Conservation (phyloP, 2,888 invertebrate genomes). For the Dicyrtomina minuta region DNA sequence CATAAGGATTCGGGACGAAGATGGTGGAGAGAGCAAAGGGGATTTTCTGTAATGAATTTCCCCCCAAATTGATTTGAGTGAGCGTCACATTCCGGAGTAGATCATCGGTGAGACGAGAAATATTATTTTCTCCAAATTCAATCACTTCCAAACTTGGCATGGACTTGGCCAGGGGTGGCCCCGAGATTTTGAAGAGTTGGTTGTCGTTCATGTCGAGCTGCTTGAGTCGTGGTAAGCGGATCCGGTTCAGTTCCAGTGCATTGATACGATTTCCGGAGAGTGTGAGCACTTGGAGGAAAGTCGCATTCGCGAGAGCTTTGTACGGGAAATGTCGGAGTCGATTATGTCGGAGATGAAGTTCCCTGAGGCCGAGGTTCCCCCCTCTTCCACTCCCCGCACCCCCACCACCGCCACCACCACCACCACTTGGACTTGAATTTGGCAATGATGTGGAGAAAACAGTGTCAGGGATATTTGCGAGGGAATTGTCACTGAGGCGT, state of each 20-base stretch:
- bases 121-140: constrained; percentile 73
- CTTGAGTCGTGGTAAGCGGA: constrained; percentile 72
- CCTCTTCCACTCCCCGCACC: constrained; percentile 5
- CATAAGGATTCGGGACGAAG: constrained; percentile 68
- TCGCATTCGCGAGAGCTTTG: constrained; percentile 72
- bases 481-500: constrained; percentile 70
- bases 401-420: constrained; percentile 2
- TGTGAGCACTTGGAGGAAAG: constrained; percentile 70
- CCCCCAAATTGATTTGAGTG: constrained; percentile 73
- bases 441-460: constrained; percentile 60
- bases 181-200: constrained; percentile 63
- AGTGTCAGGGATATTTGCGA: constrained; percentile 68
- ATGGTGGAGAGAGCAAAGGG: constrained; percentile 74
- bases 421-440: neutral
- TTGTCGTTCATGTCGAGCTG: constrained; percentile 75
- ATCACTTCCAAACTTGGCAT: constrained; percentile 72
- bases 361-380: constrained; percentile 62
- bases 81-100: constrained; percentile 70
- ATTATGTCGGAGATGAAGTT: constrained; percentile 73
- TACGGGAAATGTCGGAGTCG: constrained; percentile 75
- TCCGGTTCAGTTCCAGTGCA: constrained; percentile 73
- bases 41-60: constrained; percentile 76
- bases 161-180: constrained; percentile 72
- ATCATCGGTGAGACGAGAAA: constrained; percentile 76
- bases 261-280: constrained; percentile 57